These are phyloP conservation scores for Drosophila emarginata DNA, from an alignment of 2,888 invertebrate species.

Conservation along the genomic window DNA sequence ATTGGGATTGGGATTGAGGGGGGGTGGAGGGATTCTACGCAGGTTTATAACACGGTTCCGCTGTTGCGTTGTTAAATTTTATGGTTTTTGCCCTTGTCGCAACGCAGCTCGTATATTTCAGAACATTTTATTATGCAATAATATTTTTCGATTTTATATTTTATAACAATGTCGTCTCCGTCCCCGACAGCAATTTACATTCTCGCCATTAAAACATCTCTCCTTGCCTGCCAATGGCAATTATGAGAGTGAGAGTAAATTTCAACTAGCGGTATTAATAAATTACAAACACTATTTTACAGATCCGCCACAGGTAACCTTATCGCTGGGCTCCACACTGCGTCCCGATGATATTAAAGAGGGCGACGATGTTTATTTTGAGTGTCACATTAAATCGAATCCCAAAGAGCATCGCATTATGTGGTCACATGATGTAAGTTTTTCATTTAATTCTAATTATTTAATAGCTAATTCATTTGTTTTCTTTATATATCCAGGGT, in stretches of 20 bases:
- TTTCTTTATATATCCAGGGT: slow-evolving; percentile 82
- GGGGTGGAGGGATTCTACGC: neutral
- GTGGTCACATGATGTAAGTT: slow-evolving; percentile 89
- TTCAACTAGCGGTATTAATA: slow-evolving; percentile 30
- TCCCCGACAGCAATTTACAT: slow-evolving; percentile 46
- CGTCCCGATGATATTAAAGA: slow-evolving; percentile 91
- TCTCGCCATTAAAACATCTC: neutral
- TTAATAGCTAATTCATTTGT: too few species aligned
- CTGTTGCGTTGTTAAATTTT: slow-evolving; percentile 71
- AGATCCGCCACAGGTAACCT: slow-evolving; percentile 89
- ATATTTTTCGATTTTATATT: slow-evolving; percentile 74
- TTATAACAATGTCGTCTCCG: slow-evolving; percentile 45
- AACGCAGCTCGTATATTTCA: slow-evolving; percentile 41
- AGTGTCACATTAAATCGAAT: slow-evolving; percentile 90
- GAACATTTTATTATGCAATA: slow-evolving; percentile 69
- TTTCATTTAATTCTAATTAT: too few species aligned
- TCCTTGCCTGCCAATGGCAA: neutral
- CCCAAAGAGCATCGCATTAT: slow-evolving; percentile 89
- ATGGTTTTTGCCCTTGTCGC: slow-evolving; percentile 45
- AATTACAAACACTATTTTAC: slow-evolving; percentile 44
- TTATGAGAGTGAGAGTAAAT: slow-evolving; percentile 24
- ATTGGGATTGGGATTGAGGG: neutral
- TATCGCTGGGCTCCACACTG: slow-evolving; percentile 89
- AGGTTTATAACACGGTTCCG: slow-evolving; percentile 66
- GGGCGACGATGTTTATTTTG: slow-evolving; percentile 91